Evolutionary conservation across 2,113 vertebrate genomes (phyloP).

Genomic region (Isurus oxyrinchus): DNA sequence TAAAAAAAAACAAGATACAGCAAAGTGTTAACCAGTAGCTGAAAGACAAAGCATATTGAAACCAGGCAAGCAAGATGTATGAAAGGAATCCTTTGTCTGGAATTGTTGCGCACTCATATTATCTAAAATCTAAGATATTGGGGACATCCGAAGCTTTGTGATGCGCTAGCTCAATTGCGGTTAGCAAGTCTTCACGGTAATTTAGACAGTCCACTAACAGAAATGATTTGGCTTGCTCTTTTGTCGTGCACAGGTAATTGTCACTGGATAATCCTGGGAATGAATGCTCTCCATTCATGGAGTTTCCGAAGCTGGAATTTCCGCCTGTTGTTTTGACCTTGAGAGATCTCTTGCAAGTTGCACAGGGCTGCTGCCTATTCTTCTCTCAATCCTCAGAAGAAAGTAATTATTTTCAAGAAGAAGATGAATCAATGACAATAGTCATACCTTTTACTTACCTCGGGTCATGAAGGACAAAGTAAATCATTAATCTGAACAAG

Average conservation of each 20-base stretch:
- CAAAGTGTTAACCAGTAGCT: not conserved
- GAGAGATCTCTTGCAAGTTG: not conserved
- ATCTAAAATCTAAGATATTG: not conserved
- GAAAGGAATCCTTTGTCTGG: not conserved
- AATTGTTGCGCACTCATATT: not conserved
- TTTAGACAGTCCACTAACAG: not conserved
- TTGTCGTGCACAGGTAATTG: not conserved
- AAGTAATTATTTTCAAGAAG: not conserved
- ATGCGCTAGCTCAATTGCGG: not conserved
- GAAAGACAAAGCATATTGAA: not conserved
- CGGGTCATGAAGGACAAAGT: not conserved
- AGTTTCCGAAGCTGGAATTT: not conserved
- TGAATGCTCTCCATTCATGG: conserved; percentile 17
- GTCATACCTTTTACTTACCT: not conserved
- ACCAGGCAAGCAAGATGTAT: not conserved
- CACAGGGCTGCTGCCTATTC: not conserved
- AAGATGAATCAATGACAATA: not conserved
- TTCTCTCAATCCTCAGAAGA: not conserved
- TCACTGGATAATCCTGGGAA: not conserved
- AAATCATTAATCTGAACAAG: not conserved
- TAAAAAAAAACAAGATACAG: not conserved
- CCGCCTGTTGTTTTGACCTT: not conserved
- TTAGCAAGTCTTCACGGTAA: not conserved
- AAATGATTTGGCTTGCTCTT: not conserved
- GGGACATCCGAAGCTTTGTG: not conserved